These are phyloP conservation scores for Philhelius pedissequus DNA, from an alignment of 2,888 invertebrate genomes.

Conservation along the genomic window DNA sequence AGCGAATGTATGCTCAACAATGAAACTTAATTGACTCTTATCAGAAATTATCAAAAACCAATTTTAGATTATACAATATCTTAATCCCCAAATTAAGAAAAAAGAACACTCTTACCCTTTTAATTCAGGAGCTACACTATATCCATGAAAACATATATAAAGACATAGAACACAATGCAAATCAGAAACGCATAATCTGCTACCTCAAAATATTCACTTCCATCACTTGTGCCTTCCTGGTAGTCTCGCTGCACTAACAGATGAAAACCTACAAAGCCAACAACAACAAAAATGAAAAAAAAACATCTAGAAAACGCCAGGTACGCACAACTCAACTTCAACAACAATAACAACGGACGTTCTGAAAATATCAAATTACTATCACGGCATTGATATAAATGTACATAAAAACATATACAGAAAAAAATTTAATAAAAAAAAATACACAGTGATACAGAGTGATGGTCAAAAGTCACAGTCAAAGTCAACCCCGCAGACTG, in stretches of 20 bases:
- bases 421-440: background rate
- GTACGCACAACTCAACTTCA: background rate
- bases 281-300: background rate
- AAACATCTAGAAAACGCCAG: conserved; percentile 16
- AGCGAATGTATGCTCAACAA: background rate
- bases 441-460: background rate
- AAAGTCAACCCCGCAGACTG: conserved; percentile 15
- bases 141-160: background rate
- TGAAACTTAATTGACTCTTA: conserved; percentile 2
- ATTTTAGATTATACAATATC: background rate
- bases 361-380: conserved; percentile 56
- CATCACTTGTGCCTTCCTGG: conserved; percentile 17
- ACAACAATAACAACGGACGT: conserved; percentile 3
- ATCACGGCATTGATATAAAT: conserved; percentile 24
- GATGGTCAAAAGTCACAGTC: conserved; percentile 23
- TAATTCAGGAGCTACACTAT: conserved; percentile 7
- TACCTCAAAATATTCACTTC: conserved; percentile 8
- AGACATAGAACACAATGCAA: conserved; percentile 9
- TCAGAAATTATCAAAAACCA: conserved; percentile 5
- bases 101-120: background rate
- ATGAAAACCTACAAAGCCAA: background rate
- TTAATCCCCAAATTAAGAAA: background rate
- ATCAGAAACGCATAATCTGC: conserved; percentile 4
- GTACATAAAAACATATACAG: background rate
- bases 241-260: background rate